A percentile compares a stretch with the other conserved stretches of the same genome.
Evolutionary conservation across 1,140 invertebrate species (phyloP).

Genomic region (Drosophila nebulosa): DNA sequence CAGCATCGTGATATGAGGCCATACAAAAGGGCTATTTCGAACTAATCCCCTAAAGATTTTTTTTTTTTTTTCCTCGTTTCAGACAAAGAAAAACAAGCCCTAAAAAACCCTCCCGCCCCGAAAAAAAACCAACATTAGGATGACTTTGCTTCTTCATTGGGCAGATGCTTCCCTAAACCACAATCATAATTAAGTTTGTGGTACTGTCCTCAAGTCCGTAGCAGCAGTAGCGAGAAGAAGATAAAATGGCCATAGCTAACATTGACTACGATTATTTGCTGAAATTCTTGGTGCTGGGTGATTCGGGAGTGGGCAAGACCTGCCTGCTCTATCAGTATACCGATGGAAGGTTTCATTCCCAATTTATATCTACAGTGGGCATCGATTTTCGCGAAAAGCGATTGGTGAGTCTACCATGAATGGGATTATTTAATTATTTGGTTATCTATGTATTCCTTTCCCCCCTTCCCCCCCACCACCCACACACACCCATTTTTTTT

Average conservation of each 20-base stretch:
- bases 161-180: background rate
- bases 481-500: too few species aligned
- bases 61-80: background rate
- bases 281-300: slow-evolving; percentile 96
- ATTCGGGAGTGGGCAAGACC: slow-evolving; percentile 96
- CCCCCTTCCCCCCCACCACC: too few species aligned
- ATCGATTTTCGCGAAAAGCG: slow-evolving; percentile 98
- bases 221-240: too few species aligned
- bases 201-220: background rate
- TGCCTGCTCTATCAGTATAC: slow-evolving; percentile 97
- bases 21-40: background rate
- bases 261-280: slow-evolving; percentile 98
- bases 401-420: slow-evolving; percentile 86
- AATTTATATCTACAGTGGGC: slow-evolving; percentile 98
- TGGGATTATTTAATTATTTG: background rate
- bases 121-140: background rate
- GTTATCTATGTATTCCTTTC: background rate
- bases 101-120: too few species aligned
- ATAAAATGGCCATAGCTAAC: slow-evolving; percentile 53
- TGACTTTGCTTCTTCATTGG: background rate
- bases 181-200: background rate
- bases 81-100: background rate
- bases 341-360: slow-evolving; percentile 93
- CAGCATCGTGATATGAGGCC: background rate
- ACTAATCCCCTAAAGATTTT: background rate